Base-by-base conservation (phyloP, 1,140 invertebrate genomes). In the Magallana angulata region DNA sequence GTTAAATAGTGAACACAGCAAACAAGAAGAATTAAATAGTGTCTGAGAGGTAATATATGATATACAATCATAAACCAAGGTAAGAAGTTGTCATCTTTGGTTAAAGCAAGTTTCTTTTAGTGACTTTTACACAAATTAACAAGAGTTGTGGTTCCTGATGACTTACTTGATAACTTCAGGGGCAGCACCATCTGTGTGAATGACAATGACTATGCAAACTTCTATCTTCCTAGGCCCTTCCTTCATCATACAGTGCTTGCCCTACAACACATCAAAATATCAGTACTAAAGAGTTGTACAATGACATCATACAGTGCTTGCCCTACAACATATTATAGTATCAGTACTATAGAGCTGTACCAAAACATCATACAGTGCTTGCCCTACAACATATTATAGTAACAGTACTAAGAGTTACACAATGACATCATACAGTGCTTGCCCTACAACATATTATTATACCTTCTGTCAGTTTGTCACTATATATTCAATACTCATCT, bases 181-280 rank as follows among this genome's bases (percentile, higher is more conserved):
- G 7, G 60, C 7, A 64, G 60, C 7, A 18, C 14, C 7, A n/a
- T 64, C 60, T 64, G 14, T 64, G 14, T 64, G 16, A 64, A 76
- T 76, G 68, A 76, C 24, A 0, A 76, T 36, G 8, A 76, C 9
- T 12, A 76, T 76, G 24, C 12, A 76, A 30, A 76, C 68, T 30
- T 76, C 68, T 30, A 76, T 76, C 68, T 76, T 76, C 68, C 9
- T 18, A 0, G 36, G 68, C 12, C 9, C 7, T 4, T 76, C 68
- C 14, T 30, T 76, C 68, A 76, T 76, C 68, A 76, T 76, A 76
- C 68, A 76, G 24, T 76, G 68, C 68, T 76, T 76, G 7, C 68
- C 68, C 68, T 76, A 76, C 18, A 76, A 76, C 7, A 68, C 1
- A 48, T 48, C 36, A 48, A 48, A 36, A 5, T 48, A 48, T 48